Evolutionary conservation across 2,113 vertebrate genomes (phyloP).

Genomic region (Ophthalmolycus amberensis): DNA sequence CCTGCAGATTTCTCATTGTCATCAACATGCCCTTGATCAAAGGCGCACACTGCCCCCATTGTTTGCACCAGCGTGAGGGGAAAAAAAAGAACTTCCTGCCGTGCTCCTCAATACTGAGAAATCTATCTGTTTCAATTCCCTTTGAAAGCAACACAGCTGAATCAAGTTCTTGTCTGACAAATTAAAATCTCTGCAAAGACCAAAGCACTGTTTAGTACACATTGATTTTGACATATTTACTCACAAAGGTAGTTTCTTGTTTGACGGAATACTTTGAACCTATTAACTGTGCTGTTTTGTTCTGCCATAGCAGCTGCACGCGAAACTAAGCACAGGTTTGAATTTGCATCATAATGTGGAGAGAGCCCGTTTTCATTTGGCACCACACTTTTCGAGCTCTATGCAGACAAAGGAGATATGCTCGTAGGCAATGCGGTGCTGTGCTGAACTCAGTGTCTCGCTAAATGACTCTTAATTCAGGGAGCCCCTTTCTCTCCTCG

Average conservation of each 20-base stretch:
- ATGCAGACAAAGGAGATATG: slow-evolving; percentile 54
- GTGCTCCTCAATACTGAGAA: slow-evolving; percentile 32
- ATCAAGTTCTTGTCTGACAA: slow-evolving; percentile 68
- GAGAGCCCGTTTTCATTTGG: slow-evolving; percentile 34
- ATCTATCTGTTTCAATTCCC: slow-evolving; percentile 55
- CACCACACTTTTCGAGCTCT: slow-evolving; percentile 30
- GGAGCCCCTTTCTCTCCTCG: slow-evolving; percentile 57
- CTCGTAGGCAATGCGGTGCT: slow-evolving; percentile 64
- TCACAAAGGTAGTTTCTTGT: slow-evolving; percentile 55
- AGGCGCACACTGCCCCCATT: slow-evolving; percentile 58
- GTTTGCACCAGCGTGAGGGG: slow-evolving; percentile 50
- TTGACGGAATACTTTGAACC: slow-evolving; percentile 61
- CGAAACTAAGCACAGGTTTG: slow-evolving; percentile 45
- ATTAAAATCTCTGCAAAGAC: slow-evolving; percentile 69
- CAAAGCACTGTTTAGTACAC: slow-evolving; percentile 69
- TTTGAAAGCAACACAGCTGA: slow-evolving; percentile 66
- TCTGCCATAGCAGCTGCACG: slow-evolving; percentile 52
- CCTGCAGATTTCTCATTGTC: slow-evolving; percentile 69
- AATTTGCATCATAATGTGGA: slow-evolving; percentile 64
- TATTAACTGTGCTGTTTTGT: slow-evolving; percentile 59
- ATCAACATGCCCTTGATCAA: slow-evolving; percentile 77
- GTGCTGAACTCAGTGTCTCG: slow-evolving; percentile 64
- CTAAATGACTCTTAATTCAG: slow-evolving; percentile 81
- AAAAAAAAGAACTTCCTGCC: slow-evolving; percentile 33
- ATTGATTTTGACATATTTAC: slow-evolving; percentile 61